Evolutionary conservation across 2,888 invertebrate species (phyloP).

Genomic region (Odontomyia ornata): DNA sequence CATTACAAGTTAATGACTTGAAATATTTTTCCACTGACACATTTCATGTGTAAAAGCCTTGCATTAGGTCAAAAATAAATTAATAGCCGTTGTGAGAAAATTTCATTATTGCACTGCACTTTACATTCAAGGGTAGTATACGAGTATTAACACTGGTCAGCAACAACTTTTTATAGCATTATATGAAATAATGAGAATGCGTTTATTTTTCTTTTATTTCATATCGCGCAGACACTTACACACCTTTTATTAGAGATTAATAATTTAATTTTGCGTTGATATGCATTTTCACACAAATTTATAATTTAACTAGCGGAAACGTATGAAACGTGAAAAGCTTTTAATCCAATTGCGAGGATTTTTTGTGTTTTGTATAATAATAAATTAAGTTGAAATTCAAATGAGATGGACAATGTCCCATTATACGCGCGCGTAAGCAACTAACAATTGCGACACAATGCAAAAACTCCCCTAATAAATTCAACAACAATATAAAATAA

Average conservation of each 20-base stretch:
- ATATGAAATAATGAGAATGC: constrained; percentile 13
- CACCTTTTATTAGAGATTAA: neutral
- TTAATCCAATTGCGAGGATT: too few species aligned
- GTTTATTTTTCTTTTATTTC: neutral
- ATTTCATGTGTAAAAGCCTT: neutral
- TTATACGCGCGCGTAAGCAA: neutral
- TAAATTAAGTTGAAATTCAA: neutral
- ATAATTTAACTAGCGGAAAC: too few species aligned
- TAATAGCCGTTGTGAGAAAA: neutral
- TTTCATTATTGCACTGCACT: constrained; percentile 8
- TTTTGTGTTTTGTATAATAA: too few species aligned
- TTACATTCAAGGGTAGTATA: neutral
- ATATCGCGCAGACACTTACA: neutral
- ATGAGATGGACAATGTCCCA: constrained; percentile 24
- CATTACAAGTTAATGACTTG: neutral
- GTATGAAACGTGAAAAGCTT: too few species aligned
- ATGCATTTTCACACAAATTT: too few species aligned
- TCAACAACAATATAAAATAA: neutral
- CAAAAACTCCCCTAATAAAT: too few species aligned
- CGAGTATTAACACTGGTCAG: neutral
- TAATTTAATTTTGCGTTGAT: too few species aligned
- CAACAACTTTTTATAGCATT: constrained; percentile 11
- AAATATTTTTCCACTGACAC: constrained; percentile 11
- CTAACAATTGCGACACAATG: too few species aligned
- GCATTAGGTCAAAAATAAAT: neutral